These are phyloP conservation scores for Petrosia ficiformis DNA, from an alignment of 37 sponge, comb jelly and placozoan genomes.

Conservation along the genomic window DNA sequence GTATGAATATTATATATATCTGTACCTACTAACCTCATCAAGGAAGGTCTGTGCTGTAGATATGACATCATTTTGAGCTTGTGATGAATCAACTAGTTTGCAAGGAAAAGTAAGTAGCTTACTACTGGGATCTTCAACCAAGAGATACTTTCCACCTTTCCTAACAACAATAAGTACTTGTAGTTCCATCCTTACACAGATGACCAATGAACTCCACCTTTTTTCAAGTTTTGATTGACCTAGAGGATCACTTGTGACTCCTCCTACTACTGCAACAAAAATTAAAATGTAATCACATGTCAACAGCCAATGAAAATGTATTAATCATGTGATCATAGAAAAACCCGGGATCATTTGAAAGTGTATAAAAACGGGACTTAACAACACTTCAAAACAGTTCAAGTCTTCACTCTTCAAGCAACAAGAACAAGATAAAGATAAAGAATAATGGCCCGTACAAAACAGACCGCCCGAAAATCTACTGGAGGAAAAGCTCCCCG, in stretches of 20 bases:
- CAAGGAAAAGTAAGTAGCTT: neutral
- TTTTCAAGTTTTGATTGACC: too few species aligned
- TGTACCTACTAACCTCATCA: neutral
- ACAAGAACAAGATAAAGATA: neutral
- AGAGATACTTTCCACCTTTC: neutral
- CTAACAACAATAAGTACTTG: neutral
- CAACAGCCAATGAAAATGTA: too few species aligned
- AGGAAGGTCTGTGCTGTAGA: neutral
- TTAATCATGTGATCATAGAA: neutral
- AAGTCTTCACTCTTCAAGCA: neutral
- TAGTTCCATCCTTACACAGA: neutral
- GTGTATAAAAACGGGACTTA: neutral
- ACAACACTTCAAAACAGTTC: neutral
- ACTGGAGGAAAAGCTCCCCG: slow-evolving; percentile 93
- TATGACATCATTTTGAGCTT: neutral
- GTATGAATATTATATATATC: neutral
- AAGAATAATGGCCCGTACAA: slow-evolving; percentile 86
- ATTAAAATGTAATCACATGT: too few species aligned
- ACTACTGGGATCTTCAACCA: neutral
- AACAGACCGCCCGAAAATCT: slow-evolving; percentile 90
- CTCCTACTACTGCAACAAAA: too few species aligned
- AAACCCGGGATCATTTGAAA: neutral
- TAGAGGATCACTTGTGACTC: slow-evolving; percentile 9
- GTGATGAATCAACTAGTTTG: neutral
- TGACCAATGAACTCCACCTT: too few species aligned